Base-by-base conservation (phyloP, 2,113 vertebrate genomes). In the Channa argus region DNA sequence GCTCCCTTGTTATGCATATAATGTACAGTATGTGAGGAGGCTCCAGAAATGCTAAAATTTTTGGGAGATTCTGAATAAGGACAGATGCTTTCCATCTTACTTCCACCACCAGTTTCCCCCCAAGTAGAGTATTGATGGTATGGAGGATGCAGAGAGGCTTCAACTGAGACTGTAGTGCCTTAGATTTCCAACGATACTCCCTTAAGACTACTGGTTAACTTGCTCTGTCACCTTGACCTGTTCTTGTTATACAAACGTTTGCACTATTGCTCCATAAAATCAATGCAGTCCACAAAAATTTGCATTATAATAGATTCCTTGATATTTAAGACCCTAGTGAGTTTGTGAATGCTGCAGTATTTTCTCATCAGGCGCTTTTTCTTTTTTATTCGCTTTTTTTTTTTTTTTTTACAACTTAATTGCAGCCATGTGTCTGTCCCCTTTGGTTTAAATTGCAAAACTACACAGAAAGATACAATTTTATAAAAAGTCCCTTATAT, bases 121-220 rank as follows among this genome's bases (percentile, higher is more conserved):
- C 9, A 13, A 56, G 72, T 43, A 77, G 47, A 55, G 69, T 44
- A n/a, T 52, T 34, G 36, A 63, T 71, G 50, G 56, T 52, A 51
- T 63, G 47, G 66, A 56, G 60, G 63, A 82, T 45, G 68, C 15
- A 69, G 71, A 70, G 65, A 77, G 6, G 37, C 74, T 86, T 64
- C 49, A 58, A 15, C 34, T 71, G 52, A 89, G 88, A 91, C 91
- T 89, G 70, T 85, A 91, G 93, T 94, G 93, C 93, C 93, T 94
- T 93, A 93, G 86, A 85, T 91, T 85, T 89, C 80, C 77, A 74
- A 49, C 88, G 89, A 83, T 55, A 39, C 74, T 55, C 75, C 79
- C 76, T 84, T 79, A 80, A 77, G 54, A 81, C 78, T 80, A 81
- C 78, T 77, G 53, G 53, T 86, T 79, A 61, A 79, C 77, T 77